Conservation (phyloP, 2,888 invertebrate species). For the Trilocha varians region DNA sequence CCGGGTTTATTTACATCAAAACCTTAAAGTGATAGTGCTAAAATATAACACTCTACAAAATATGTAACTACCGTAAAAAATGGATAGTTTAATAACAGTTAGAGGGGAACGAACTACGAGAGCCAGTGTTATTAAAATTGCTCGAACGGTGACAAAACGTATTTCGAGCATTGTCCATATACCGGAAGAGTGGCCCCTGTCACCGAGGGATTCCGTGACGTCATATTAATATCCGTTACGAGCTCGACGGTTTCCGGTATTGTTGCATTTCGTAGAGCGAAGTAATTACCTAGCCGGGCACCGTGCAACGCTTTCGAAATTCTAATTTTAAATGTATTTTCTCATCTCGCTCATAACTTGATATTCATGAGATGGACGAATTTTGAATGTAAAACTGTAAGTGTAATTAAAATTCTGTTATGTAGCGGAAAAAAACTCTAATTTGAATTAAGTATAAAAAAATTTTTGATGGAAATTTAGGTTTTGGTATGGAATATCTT, state of each 20-base stretch:
- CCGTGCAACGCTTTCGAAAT: background rate
- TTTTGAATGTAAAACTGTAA: background rate
- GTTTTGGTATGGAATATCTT: too few species aligned
- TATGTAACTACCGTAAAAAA: too few species aligned
- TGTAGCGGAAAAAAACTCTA: background rate
- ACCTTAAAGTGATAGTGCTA: too few species aligned
- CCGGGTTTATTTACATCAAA: too few species aligned
- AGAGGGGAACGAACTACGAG: too few species aligned
- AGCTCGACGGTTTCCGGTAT: constrained; percentile 32
- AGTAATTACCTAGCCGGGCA: constrained; percentile 8
- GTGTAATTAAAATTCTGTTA: background rate
- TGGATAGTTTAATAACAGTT: too few species aligned
- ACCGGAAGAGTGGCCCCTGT: constrained; percentile 40
- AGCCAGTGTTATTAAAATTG: background rate
- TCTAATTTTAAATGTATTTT: background rate
- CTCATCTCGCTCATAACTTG: background rate
- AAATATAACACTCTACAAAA: too few species aligned
- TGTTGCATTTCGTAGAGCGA: constrained; percentile 23
- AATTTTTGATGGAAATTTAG: too few species aligned
- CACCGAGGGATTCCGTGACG: constrained; percentile 40
- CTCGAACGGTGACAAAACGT: background rate
- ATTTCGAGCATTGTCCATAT: constrained; percentile 30
- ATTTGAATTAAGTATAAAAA: background rate
- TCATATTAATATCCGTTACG: constrained; percentile 50
- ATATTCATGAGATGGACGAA: background rate